Percentiles rank a stretch among this genome's conserved stretches.
These are phyloP conservation scores for Phalanger gymnotis DNA, from an alignment of 2,797 vertebrate genomes.

Conservation along the genomic window DNA sequence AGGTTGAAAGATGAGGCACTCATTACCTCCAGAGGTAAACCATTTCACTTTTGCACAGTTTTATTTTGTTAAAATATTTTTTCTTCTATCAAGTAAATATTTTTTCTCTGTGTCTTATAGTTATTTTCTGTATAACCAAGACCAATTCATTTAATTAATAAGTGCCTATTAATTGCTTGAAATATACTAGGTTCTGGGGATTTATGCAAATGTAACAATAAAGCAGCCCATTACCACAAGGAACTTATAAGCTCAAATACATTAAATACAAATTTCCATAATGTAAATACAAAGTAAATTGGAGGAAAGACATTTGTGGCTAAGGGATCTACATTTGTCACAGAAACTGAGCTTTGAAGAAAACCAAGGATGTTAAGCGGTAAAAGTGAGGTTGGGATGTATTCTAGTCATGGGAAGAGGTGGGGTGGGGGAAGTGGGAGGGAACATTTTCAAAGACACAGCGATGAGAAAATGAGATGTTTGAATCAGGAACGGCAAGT, in stretches of 20 bases:
- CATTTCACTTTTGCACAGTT: not conserved
- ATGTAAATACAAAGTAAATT: not conserved
- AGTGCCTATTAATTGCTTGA: slow-evolving; percentile 41
- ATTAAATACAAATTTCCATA: not conserved
- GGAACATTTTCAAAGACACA: not conserved
- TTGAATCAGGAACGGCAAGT: not conserved
- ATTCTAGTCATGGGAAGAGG: not conserved
- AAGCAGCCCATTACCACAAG: not conserved
- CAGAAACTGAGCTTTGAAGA: not conserved
- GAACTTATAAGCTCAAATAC: not conserved
- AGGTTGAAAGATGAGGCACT: not conserved
- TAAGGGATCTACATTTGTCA: not conserved
- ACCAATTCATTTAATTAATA: slow-evolving; percentile 36
- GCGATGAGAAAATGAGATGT: not conserved
- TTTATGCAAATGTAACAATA: slow-evolving; percentile 23
- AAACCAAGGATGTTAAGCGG: not conserved
- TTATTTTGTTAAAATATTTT: not conserved
- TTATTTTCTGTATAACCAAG: not conserved
- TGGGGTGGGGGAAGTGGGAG: not conserved
- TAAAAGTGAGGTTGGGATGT: not conserved
- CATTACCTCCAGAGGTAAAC: not conserved
- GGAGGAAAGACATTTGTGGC: not conserved
- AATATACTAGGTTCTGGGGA: not conserved
- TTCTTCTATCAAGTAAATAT: not conserved
- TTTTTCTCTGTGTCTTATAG: not conserved